These are phyloP conservation scores for Drosophila peninsularis DNA, from an alignment of 2,888 invertebrate genomes.

Conservation along the genomic window DNA sequence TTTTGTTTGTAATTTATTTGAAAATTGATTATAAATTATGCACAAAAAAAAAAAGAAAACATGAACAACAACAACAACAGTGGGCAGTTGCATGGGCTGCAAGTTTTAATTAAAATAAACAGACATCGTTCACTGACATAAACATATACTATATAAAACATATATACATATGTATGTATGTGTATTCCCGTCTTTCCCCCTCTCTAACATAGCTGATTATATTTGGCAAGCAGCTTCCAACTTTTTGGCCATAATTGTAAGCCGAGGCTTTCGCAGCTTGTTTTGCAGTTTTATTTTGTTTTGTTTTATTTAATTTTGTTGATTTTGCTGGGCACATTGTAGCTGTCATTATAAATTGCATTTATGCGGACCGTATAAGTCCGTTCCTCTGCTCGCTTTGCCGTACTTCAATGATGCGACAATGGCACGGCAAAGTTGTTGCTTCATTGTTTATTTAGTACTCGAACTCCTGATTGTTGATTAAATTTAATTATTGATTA, in stretches of 20 bases:
- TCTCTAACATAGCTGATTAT: slow-evolving; percentile 39
- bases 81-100: slow-evolving; percentile 12
- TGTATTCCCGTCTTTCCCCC: not conserved
- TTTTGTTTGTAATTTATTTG: slow-evolving; percentile 68
- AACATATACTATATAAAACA: not conserved
- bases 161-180: not conserved
- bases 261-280: slow-evolving; percentile 34
- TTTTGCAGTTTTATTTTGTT: slow-evolving; percentile 27
- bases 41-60: slow-evolving; percentile 40
- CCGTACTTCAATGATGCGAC: slow-evolving; percentile 38
- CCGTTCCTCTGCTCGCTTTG: slow-evolving; percentile 33
- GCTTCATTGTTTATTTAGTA: not conserved
- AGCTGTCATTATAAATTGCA: slow-evolving; percentile 75
- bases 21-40: slow-evolving; percentile 72
- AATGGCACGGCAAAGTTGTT: slow-evolving; percentile 7
- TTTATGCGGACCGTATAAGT: slow-evolving; percentile 55
- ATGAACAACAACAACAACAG: slow-evolving; percentile 9
- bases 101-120: slow-evolving; percentile 73
- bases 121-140: slow-evolving; percentile 29
- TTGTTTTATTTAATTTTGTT: slow-evolving; percentile 40
- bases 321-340: slow-evolving; percentile 38
- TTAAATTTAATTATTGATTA: slow-evolving; percentile 13
- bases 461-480: not conserved
- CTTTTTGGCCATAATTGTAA: slow-evolving; percentile 69
- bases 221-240: slow-evolving; percentile 52